These are phyloP conservation scores for Scomber japonicus DNA, from an alignment of 2,113 vertebrate genomes.

Conservation along the genomic window DNA sequence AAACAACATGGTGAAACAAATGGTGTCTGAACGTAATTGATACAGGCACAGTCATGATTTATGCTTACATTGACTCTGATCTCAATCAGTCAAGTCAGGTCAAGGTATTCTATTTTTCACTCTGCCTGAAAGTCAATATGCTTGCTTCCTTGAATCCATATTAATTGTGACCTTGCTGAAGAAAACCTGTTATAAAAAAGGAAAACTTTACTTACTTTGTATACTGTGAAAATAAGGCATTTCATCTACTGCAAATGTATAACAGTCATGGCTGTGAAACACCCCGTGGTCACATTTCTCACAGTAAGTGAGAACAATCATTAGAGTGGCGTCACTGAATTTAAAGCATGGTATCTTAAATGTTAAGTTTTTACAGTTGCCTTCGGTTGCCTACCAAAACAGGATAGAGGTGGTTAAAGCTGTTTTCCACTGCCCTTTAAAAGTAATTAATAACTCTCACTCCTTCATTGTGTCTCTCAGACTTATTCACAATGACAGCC, in stretches of 20 bases:
- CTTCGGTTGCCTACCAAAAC: conserved; percentile 36
- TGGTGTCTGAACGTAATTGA: background rate
- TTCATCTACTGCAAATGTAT: background rate
- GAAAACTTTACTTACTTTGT: background rate
- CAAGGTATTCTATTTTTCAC: conserved; percentile 21
- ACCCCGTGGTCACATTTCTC: background rate
- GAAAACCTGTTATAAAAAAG: background rate
- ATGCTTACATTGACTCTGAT: background rate
- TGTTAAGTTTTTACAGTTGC: conserved; percentile 52
- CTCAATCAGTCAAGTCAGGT: conserved; percentile 26
- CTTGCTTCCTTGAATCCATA: conserved; percentile 13
- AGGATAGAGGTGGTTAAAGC: conserved; percentile 41
- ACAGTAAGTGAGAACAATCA: background rate
- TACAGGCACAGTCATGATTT: background rate
- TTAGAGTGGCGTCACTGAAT: background rate
- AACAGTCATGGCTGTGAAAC: background rate
- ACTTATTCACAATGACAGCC: conserved; percentile 69
- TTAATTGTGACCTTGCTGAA: background rate
- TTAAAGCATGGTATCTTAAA: conserved; percentile 31
- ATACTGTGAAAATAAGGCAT: background rate
- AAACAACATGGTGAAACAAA: background rate
- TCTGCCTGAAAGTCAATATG: conserved; percentile 3
- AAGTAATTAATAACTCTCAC: conserved; percentile 70
- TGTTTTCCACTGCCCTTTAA: conserved; percentile 72
- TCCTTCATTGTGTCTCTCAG: conserved; percentile 64